These are phyloP conservation scores for Lasioglossum lativentre DNA, from an alignment of 2,888 invertebrate species.

Conservation along the genomic window DNA sequence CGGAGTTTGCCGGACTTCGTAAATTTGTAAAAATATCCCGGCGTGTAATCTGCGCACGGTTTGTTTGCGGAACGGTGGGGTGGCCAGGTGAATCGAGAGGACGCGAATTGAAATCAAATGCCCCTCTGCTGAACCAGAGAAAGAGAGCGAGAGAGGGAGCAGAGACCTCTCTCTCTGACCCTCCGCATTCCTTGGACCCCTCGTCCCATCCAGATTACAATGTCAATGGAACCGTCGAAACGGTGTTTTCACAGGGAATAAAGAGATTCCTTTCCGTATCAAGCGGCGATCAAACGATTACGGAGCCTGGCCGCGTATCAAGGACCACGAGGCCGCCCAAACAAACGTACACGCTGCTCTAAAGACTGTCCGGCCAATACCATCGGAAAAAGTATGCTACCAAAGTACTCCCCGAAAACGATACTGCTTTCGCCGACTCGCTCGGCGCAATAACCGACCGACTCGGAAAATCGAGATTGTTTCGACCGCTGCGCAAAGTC, in stretches of 20 bases:
- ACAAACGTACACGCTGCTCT: slow-evolving; percentile 24
- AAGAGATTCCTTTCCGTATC: slow-evolving; percentile 56
- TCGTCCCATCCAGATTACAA: slow-evolving; percentile 55
- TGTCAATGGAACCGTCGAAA: slow-evolving; percentile 57
- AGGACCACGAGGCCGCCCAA: slow-evolving; percentile 4
- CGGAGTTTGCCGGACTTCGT: slow-evolving; percentile 44
- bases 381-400: not conserved
- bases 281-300: slow-evolving; percentile 50
- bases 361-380: slow-evolving; percentile 23
- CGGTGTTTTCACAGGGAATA: slow-evolving; percentile 58
- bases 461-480: not conserved
- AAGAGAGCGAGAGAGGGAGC: not conserved
- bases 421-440: not conserved
- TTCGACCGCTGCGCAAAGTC: not conserved
- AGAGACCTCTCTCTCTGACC: not conserved
- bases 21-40: slow-evolving; percentile 67
- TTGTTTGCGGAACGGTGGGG: slow-evolving; percentile 52
- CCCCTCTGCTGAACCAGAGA: not conserved
- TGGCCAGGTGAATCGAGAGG: slow-evolving; percentile 38
- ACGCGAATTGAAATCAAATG: slow-evolving; percentile 60
- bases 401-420: not conserved
- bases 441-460: not conserved
- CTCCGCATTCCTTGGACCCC: slow-evolving; percentile 51
- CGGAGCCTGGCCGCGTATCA: slow-evolving; percentile 14
- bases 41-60: slow-evolving; percentile 56